phyloP scores from a whole-genome alignment of 2,797 vertebrate species.

The Paramormyrops hopkinsi region DNA sequence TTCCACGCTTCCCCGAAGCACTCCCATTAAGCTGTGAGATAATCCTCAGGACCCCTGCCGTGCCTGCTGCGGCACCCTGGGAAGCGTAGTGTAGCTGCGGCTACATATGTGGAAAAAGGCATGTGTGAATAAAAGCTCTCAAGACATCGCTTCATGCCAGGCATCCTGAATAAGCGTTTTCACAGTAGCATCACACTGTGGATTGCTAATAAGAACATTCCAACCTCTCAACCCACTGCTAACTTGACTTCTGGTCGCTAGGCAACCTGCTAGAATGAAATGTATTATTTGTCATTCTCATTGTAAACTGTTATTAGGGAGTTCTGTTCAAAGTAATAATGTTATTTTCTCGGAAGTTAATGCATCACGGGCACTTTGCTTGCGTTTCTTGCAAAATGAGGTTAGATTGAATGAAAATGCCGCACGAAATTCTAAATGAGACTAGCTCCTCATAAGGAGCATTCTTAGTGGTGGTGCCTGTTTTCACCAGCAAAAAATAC shows the following conservation, averaged over 20 bases:
- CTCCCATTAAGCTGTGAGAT: neutral
- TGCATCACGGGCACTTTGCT: neutral
- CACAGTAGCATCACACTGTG: slow-evolving; percentile 4
- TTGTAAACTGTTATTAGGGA: slow-evolving; percentile 4
- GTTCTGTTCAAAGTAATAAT: slow-evolving; percentile 14
- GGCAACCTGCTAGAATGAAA: slow-evolving; percentile 15
- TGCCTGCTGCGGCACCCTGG: neutral
- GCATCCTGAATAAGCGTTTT: neutral
- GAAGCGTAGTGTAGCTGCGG: neutral
- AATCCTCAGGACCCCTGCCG: neutral
- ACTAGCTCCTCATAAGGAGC: neutral
- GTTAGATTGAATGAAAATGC: neutral
- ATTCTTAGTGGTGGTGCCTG: neutral
- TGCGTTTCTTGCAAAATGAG: neutral
- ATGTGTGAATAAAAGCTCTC: neutral
- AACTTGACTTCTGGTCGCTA: slow-evolving; percentile 25
- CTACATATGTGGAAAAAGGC: neutral
- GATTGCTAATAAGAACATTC: slow-evolving; percentile 18
- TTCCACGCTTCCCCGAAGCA: neutral
- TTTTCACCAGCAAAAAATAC: neutral
- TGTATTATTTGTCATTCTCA: slow-evolving; percentile 23
- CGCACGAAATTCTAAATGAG: neutral
- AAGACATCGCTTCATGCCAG: neutral
- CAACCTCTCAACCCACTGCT: neutral
- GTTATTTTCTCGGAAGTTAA: slow-evolving; percentile 5